A percentile compares a stretch with the other conserved stretches of the same genome.
phyloP scores from a whole-genome alignment of 2,797 vertebrate species.

The Sebastes minor region DNA sequence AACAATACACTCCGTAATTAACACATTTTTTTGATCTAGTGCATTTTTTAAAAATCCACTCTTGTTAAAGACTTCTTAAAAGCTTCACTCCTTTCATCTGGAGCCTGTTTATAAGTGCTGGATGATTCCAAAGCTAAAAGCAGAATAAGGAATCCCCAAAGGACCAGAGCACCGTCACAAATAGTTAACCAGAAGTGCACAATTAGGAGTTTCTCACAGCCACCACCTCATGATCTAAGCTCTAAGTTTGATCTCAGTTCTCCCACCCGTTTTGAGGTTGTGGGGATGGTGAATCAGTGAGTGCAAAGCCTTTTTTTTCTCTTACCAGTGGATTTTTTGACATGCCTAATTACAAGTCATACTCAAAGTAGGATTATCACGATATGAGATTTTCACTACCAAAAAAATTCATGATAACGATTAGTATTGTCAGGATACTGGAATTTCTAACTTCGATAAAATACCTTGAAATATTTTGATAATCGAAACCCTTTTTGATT shows the following conservation, averaged over 20 bases:
- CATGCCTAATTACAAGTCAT: background rate
- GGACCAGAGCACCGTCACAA: constrained; percentile 9
- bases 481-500: too few species aligned
- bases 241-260: constrained; percentile 25
- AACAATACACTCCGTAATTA: constrained; percentile 62
- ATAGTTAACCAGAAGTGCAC: constrained; percentile 40
- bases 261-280: constrained; percentile 46
- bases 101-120: constrained; percentile 30
- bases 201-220: constrained; percentile 60
- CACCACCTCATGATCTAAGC: constrained; percentile 27
- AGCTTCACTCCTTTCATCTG: constrained; percentile 44
- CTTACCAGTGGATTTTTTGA: constrained; percentile 11
- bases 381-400: background rate
- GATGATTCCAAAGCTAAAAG: constrained; percentile 25
- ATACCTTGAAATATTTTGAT: too few species aligned
- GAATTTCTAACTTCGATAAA: too few species aligned
- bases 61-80: constrained; percentile 42
- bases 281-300: constrained; percentile 31
- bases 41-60: constrained; percentile 4
- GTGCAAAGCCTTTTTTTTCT: background rate
- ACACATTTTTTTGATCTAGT: constrained; percentile 28
- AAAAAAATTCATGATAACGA: too few species aligned
- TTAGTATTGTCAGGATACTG: too few species aligned
- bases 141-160: constrained; percentile 38
- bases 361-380: background rate